Conservation (phyloP, 2,888 invertebrate genomes). For the Napeogenes inachia region DNA sequence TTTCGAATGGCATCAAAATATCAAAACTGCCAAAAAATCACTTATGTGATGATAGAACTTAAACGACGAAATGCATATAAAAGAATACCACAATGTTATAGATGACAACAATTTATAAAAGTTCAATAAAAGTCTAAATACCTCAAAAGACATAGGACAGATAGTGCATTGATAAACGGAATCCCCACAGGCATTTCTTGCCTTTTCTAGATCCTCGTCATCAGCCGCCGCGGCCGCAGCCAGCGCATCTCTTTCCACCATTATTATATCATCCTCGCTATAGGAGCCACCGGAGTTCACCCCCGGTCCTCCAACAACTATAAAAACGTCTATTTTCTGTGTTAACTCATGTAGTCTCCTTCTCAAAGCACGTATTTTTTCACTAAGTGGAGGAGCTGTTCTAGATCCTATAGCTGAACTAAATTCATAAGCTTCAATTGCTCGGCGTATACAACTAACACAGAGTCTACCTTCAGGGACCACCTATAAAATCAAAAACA, state of each 20-base stretch:
- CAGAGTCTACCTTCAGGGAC: conserved; percentile 62
- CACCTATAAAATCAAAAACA: conserved; percentile 40
- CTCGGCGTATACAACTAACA: conserved; percentile 50
- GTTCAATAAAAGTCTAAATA: conserved; percentile 23
- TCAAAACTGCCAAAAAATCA: no score
- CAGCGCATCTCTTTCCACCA: conserved; percentile 62
- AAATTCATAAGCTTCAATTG: conserved; percentile 59
- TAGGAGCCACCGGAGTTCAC: conserved; percentile 50
- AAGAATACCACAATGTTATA: no score
- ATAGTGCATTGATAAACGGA: conserved; percentile 65
- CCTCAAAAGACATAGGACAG: conserved; percentile 62
- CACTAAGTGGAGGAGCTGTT: conserved; percentile 56
- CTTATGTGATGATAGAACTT: no score
- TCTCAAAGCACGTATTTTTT: conserved; percentile 62
- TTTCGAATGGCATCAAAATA: no score
- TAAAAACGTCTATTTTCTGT: conserved; percentile 70
- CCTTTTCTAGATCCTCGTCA: conserved; percentile 52
- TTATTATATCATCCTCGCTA: conserved; percentile 67
- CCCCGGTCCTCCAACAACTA: conserved; percentile 62
- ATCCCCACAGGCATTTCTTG: conserved; percentile 55
- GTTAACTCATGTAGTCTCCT: conserved; percentile 61
- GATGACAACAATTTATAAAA: neutral
- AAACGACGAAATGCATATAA: no score
- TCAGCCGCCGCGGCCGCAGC: conserved; percentile 57
- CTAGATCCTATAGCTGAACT: conserved; percentile 45